These are phyloP conservation scores for Drosophila serrata DNA, from an alignment of 1,140 invertebrate species.

Conservation along the genomic window DNA sequence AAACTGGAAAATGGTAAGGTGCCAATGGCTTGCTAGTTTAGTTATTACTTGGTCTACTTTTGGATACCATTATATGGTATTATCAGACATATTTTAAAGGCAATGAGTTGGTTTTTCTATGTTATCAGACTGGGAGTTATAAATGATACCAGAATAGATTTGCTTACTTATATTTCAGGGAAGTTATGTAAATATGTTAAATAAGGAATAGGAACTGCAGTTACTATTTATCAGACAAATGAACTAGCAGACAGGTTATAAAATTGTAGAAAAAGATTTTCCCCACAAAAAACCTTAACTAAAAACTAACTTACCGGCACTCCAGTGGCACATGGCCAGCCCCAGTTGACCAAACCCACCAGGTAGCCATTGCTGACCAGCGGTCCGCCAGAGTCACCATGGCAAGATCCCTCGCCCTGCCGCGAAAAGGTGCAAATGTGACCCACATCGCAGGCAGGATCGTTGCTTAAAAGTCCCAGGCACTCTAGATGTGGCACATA, in stretches of 20 bases:
- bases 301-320: slow-evolving; percentile 63
- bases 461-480: slow-evolving; percentile 11
- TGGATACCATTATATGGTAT: neutral
- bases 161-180: neutral
- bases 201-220: too few species aligned
- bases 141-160: neutral
- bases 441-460: slow-evolving; percentile 46
- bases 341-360: slow-evolving; percentile 87
- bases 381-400: slow-evolving; percentile 88
- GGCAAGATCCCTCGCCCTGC: slow-evolving; percentile 86
- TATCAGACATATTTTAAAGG: neutral
- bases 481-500: slow-evolving; percentile 52
- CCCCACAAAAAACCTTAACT: too few species aligned
- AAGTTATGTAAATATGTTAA: slow-evolving; percentile 1
- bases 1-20: too few species aligned
- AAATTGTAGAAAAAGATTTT: too few species aligned
- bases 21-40: too few species aligned
- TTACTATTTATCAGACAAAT: neutral
- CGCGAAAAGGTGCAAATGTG: slow-evolving; percentile 88
- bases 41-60: neutral
- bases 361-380: slow-evolving; percentile 78
- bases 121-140: neutral
- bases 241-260: too few species aligned
- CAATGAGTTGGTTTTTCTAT: neutral
- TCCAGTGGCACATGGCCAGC: slow-evolving; percentile 86